Percentiles rank a stretch among this genome's conserved stretches.
These are phyloP conservation scores for Burhinus oedicnemus DNA, from an alignment of 2,113 vertebrate species.

Conservation along the genomic window DNA sequence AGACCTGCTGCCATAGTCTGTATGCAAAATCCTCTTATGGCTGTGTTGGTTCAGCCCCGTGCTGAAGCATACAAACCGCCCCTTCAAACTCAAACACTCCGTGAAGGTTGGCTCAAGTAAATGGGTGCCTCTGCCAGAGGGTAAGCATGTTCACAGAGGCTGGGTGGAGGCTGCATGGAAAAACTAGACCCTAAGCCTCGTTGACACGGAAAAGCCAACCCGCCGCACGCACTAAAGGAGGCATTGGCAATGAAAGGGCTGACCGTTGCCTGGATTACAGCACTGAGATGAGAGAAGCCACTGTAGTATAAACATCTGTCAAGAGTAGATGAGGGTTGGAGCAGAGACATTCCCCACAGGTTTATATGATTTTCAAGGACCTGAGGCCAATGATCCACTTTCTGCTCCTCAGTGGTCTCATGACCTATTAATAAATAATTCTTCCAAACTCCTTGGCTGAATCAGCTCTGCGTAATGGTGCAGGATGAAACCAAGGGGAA, in stretches of 20 bases:
- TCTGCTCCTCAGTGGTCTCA: slow-evolving; percentile 12
- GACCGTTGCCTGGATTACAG: background rate
- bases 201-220: background rate
- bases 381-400: background rate
- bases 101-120: background rate
- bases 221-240: background rate
- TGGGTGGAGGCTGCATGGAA: background rate
- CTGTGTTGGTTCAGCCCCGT: background rate
- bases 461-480: background rate
- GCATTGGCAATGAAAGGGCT: background rate
- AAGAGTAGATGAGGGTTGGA: background rate
- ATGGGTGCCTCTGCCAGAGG: background rate
- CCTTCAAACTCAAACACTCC: background rate
- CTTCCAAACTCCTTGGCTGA: background rate
- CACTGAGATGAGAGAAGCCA: background rate
- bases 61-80: accelerated
- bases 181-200: background rate
- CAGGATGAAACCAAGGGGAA: background rate
- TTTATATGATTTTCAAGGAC: slow-evolving; percentile 43
- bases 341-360: background rate
- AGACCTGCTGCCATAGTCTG: background rate
- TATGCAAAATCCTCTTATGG: background rate
- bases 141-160: background rate
- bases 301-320: slow-evolving; percentile 24
- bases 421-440: slow-evolving; percentile 33